phyloP scores from a whole-genome alignment of 2,797 vertebrate species.

The Peromyscus melanophrys region DNA sequence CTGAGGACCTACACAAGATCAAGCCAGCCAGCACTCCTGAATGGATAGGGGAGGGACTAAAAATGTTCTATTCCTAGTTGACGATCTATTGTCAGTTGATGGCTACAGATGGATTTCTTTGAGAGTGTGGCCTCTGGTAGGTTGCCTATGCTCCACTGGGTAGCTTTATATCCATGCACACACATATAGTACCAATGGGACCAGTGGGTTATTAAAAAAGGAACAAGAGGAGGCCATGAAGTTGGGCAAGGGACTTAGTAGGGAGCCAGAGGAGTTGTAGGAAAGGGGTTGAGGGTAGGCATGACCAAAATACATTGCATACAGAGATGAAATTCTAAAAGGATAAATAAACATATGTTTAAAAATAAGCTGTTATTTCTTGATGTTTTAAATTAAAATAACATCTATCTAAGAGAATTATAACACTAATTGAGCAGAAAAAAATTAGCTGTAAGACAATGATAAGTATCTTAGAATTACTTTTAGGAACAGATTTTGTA shows the following conservation, averaged over 20 bases:
- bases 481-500: constrained; percentile 41
- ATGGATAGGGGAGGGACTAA: neutral
- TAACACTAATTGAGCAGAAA: constrained; percentile 22
- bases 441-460: constrained; percentile 13
- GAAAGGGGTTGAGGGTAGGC: neutral
- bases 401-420: constrained; percentile 15
- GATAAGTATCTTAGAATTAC: neutral
- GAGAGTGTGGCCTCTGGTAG: neutral
- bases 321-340: neutral
- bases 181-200: neutral
- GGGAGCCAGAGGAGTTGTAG: neutral
- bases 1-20: neutral
- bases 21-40: neutral
- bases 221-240: neutral
- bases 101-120: neutral
- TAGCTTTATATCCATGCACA: neutral
- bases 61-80: too few relatives aligned
- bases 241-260: neutral
- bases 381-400: constrained; percentile 63
- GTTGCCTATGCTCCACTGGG: neutral
- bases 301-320: neutral
- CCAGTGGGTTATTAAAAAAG: neutral
- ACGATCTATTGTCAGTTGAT: neutral
- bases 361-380: neutral
- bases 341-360: neutral